phyloP scores from a whole-genome alignment of 2,113 vertebrate genomes.

The Leucosticte australis region DNA sequence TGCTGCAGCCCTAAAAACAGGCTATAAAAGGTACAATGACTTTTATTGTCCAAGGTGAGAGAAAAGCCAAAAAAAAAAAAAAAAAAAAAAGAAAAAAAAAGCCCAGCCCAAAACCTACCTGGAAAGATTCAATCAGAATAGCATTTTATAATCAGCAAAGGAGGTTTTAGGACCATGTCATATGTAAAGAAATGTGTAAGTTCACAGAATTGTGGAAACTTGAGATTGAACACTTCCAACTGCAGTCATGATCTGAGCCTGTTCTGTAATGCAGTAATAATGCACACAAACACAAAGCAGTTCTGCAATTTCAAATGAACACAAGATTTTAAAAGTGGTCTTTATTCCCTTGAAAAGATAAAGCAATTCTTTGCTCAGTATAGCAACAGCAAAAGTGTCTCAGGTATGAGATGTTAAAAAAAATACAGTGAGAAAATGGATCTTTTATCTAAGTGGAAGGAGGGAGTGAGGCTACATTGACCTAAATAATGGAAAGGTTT shows the following conservation, averaged over 20 bases:
- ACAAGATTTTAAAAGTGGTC: background rate
- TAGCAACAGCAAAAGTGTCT: background rate
- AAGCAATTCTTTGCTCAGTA: background rate
- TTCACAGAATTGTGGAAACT: background rate
- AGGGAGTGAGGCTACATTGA: background rate
- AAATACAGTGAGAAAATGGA: background rate
- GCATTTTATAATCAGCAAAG: background rate
- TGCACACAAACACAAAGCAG: background rate
- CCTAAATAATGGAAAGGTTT: conserved; percentile 14
- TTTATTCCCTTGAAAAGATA: background rate
- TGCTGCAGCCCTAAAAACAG: background rate
- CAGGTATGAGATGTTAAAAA: background rate
- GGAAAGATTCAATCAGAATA: background rate
- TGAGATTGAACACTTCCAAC: background rate
- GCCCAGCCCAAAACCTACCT: background rate
- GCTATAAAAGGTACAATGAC: background rate
- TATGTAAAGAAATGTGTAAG: background rate
- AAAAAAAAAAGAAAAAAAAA: background rate
- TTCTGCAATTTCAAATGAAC: background rate
- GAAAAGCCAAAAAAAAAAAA: background rate
- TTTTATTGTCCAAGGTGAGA: background rate
- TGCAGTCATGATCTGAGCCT: background rate
- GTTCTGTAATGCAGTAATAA: background rate
- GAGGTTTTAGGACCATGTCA: background rate
- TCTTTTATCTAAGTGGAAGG: background rate